Conservation (phyloP, 2,888 invertebrate species). For the Pantelozetes paolii region DNA sequence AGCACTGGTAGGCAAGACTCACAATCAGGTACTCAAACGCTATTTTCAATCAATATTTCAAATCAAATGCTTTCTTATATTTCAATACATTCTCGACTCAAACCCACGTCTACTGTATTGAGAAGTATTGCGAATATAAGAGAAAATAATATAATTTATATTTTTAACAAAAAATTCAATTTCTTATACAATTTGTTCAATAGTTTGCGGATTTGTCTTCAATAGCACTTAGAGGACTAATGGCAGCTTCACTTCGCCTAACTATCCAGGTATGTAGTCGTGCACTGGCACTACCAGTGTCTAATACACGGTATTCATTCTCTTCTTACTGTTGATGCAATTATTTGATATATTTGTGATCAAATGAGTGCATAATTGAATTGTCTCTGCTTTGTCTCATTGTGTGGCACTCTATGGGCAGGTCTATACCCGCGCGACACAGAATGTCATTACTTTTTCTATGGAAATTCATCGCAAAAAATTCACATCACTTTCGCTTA, state of each 20-base stretch:
- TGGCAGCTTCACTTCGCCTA: slow-evolving; percentile 80
- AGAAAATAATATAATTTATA: no score
- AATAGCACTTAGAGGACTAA: slow-evolving; percentile 70
- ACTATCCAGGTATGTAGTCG: slow-evolving; percentile 66
- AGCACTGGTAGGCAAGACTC: slow-evolving; percentile 67
- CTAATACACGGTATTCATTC: no score
- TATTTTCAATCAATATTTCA: slow-evolving; percentile 5
- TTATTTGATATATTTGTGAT: slow-evolving; percentile 7
- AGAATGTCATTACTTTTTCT: slow-evolving; percentile 54
- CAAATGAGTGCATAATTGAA: slow-evolving; percentile 13
- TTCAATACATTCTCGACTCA: not conserved
- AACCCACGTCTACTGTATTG: no score
- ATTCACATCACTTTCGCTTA: slow-evolving; percentile 67
- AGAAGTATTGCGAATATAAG: no score
- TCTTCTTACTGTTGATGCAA: not conserved
- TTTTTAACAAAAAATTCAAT: no score
- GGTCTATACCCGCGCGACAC: slow-evolving; percentile 52
- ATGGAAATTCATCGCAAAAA: slow-evolving; percentile 51
- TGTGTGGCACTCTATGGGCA: not conserved
- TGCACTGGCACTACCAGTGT: slow-evolving; percentile 51
- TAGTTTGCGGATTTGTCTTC: slow-evolving; percentile 73
- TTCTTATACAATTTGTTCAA: slow-evolving; percentile 43
- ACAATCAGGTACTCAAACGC: slow-evolving; percentile 50
- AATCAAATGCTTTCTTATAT: not conserved
- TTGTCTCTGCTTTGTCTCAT: slow-evolving; percentile 6